Percentiles rank a stretch among this genome's conserved stretches.
Evolutionary conservation across 2,888 invertebrate species (phyloP).

Genomic region (Hydroisotoma schaefferi): DNA sequence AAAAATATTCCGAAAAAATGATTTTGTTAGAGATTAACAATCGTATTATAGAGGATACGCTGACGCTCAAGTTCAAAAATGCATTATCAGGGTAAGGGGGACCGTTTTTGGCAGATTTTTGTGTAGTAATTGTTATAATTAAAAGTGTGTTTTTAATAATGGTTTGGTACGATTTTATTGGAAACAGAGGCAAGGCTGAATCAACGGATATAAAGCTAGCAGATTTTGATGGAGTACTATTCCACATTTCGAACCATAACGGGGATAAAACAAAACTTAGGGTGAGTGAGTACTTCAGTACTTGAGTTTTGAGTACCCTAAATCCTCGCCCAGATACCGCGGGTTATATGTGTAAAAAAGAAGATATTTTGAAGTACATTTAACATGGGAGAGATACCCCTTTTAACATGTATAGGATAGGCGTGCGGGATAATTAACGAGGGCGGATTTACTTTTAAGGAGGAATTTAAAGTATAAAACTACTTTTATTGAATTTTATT

Average conservation of each 20-base stretch:
- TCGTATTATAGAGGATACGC: constrained; percentile 95
- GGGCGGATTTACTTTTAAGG: background rate
- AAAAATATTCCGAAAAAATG: too few species aligned
- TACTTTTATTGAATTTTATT: background rate
- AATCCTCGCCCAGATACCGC: too few species aligned
- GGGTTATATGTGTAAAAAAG: too few species aligned
- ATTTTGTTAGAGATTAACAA: constrained; percentile 98
- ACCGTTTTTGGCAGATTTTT: background rate
- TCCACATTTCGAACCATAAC: constrained; percentile 95
- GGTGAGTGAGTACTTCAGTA: constrained; percentile 62
- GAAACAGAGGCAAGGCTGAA: constrained; percentile 91
- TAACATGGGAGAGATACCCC: too few species aligned
- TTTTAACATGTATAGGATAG: too few species aligned
- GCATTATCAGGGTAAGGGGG: constrained; percentile 84
- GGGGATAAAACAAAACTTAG: constrained; percentile 95
- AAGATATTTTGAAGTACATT: too few species aligned
- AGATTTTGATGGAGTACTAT: constrained; percentile 98
- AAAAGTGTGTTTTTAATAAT: background rate
- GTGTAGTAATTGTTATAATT: background rate
- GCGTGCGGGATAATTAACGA: too few species aligned
- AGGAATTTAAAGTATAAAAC: background rate
- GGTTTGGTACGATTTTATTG: constrained; percentile 52
- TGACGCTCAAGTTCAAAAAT: constrained; percentile 93
- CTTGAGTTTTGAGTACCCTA: too few species aligned
- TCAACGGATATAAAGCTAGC: constrained; percentile 90